Evolutionary conservation across 2,888 invertebrate genomes (phyloP).

Genomic region (Formica aserva): DNA sequence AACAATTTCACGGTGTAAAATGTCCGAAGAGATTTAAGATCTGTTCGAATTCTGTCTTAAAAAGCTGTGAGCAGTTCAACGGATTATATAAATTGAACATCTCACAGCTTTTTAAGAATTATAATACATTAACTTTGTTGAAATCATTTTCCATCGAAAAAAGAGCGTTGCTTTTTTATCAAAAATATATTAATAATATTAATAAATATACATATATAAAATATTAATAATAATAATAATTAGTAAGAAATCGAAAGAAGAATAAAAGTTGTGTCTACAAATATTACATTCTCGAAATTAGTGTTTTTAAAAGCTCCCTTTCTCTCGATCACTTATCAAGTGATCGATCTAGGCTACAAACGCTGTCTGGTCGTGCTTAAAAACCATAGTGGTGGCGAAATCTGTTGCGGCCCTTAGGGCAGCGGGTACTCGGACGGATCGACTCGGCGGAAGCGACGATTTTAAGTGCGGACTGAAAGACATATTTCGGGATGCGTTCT

Average conservation of each 20-base stretch:
- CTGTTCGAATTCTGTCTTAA: background rate
- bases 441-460: conserved; percentile 75
- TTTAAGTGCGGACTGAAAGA: conserved; percentile 72
- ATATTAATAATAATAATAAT: background rate
- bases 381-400: background rate
- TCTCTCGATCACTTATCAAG: background rate
- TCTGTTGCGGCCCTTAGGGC: conserved; percentile 58
- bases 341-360: conserved; percentile 10
- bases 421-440: conserved; percentile 53
- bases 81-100: background rate
- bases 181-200: background rate
- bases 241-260: background rate
- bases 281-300: background rate
- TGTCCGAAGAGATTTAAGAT: background rate
- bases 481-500: conserved; percentile 78
- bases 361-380: background rate
- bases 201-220: background rate
- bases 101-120: background rate
- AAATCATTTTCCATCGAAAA: background rate
- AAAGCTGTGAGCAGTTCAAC: background rate
- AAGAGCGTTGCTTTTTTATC: background rate
- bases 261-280: background rate
- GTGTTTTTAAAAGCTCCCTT: background rate
- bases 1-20: conserved; percentile 60
- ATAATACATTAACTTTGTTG: background rate